Percentiles rank a stretch among this genome's conserved stretches.
These are phyloP conservation scores for Spinibarbus caldwelli DNA, from an alignment of 2,797 vertebrate species.

Conservation along the genomic window DNA sequence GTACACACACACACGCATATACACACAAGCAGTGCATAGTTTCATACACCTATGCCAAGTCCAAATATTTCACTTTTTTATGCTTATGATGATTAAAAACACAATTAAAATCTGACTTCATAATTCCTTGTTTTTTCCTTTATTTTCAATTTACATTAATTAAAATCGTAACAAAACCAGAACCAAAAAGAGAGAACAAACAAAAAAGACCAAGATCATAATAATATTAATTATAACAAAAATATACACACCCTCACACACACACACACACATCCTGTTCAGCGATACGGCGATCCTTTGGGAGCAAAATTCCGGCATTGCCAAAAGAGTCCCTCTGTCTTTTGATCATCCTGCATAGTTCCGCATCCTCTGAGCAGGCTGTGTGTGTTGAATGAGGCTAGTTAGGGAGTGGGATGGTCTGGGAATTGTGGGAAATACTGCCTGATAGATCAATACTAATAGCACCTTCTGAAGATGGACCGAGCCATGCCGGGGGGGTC, in stretches of 20 bases:
- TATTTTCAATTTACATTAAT: constrained; percentile 89
- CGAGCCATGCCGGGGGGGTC: constrained; percentile 74
- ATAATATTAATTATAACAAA: constrained; percentile 80
- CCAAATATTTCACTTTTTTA: constrained; percentile 53
- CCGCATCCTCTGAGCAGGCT: constrained; percentile 75
- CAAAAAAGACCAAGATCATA: constrained; percentile 74
- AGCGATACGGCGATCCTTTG: constrained; percentile 59
- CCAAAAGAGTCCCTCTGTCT: constrained; percentile 66
- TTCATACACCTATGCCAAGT: constrained; percentile 28
- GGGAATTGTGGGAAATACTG: constrained; percentile 58
- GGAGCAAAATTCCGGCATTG: constrained; percentile 64
- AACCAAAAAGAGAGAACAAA: constrained; percentile 64
- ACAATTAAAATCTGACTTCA: constrained; percentile 75
- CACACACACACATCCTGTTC: constrained; percentile 80
- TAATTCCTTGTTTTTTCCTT: constrained; percentile 80
- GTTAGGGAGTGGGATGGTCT: constrained; percentile 70
- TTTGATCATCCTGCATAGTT: constrained; percentile 64
- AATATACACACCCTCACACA: constrained; percentile 84
- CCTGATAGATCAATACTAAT: constrained; percentile 72
- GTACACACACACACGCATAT: neutral
- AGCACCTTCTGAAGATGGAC: constrained; percentile 83
- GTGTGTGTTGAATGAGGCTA: constrained; percentile 80
- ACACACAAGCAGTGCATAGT: constrained; percentile 6
- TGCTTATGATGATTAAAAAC: constrained; percentile 64
- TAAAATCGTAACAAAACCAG: constrained; percentile 83